Base-by-base conservation (phyloP, 2,113 vertebrate genomes). In the Ornithorhynchus anatinus region DNA sequence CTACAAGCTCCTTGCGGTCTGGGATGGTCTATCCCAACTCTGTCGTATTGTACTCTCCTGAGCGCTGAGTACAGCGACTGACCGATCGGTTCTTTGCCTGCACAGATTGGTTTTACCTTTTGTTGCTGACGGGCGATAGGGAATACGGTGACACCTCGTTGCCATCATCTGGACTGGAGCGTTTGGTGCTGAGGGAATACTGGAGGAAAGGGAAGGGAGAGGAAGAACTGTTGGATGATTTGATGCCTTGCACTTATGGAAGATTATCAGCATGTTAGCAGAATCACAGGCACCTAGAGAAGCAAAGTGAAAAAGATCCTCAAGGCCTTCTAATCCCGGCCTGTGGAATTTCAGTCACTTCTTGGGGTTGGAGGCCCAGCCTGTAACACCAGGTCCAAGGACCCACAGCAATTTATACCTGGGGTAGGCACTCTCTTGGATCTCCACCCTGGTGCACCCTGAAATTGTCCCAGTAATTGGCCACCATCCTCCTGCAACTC, bases 81-180 rank as follows among this genome's bases (percentile, higher is more conserved):
- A n/a, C n/a, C n/a, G n/a, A n/a, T n/a, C n/a, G n/a, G 43, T 42
- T 61, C 59, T 42, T n/a, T 47, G 20, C 8, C 2, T 6, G 8
- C 4, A 2, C 10, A 29, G 8, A 5, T 3, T 1, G 8, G 25
- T 77, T 51, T 84, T 90, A 98, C 98, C 98, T 99, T 88, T 99
- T 99, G 89, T 97, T 99, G 91, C 98, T 99, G 75, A 99, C 98
- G 0, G 98, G 97, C 23, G 98, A 99, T 48, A 99, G 79, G 71
- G 98, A 99, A 83, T 99, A 99, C 0, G 97, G 98, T 1, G 98
- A 99, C 50, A 99, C 95, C 7, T 96, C 96, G 1, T 98, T 98
- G 82, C 96, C 96, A 22, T 99, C 97, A 19, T 99, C 97, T 0
- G 97, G 96, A 56, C 95, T 95, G 20, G 96, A 92, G 45, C 97